These are phyloP conservation scores for Drosophila sp. DNA, from an alignment of 1,140 invertebrate genomes.

Conservation along the genomic window DNA sequence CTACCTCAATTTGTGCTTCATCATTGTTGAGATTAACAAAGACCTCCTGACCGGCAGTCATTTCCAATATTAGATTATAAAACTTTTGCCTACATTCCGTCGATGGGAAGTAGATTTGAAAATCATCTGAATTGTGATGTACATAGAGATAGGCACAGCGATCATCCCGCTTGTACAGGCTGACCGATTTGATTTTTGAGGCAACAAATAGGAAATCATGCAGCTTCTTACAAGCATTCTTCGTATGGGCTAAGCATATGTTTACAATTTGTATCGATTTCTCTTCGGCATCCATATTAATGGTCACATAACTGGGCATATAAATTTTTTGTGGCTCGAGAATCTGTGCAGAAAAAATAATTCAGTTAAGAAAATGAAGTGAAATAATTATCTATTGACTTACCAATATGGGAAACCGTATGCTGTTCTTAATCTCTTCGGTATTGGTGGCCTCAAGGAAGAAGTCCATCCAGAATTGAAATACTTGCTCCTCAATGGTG, in stretches of 20 bases:
- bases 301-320: conserved; percentile 97
- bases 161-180: conserved; percentile 97
- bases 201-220: conserved; percentile 97
- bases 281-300: conserved; percentile 96
- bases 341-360: conserved; percentile 85
- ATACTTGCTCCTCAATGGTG: conserved; percentile 93
- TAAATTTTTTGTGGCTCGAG: conserved; percentile 96
- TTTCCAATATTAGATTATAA: conserved; percentile 91
- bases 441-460: conserved; percentile 95
- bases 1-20: conserved; percentile 73
- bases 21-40: conserved; percentile 88
- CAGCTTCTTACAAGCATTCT: conserved; percentile 90
- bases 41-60: conserved; percentile 93
- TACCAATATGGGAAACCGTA: conserved; percentile 91
- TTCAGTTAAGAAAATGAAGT: background rate
- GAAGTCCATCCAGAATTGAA: conserved; percentile 99
- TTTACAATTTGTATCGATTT: conserved; percentile 95
- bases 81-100: conserved; percentile 92
- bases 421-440: conserved; percentile 88
- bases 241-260: conserved; percentile 90
- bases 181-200: conserved; percentile 96
- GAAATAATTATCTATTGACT: background rate
- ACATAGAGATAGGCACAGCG: conserved; percentile 98
- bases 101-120: conserved; percentile 99
- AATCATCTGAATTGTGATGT: conserved; percentile 98